Evolutionary conservation across 2,113 vertebrate species (phyloP), one percentile per base, ranked within the genome.

Genomic region (Ellobius talpinus): DNA sequence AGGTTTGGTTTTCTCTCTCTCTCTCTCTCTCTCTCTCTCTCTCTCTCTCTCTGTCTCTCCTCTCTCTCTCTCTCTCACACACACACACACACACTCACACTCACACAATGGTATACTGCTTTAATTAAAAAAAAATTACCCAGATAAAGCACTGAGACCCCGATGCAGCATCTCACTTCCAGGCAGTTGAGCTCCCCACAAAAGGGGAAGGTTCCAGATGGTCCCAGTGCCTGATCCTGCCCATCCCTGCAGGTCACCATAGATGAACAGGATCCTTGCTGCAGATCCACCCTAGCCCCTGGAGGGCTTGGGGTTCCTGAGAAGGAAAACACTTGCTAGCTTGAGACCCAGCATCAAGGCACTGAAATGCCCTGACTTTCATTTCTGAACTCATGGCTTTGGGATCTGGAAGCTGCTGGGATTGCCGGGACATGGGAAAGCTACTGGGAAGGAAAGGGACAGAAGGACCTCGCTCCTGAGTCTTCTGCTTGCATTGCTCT

Each of bases 121-220:
- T 91, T 95, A 47, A 23, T 87, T 91, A 79, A 90, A 16, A 33
- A 90, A 94, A 91, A 92, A 24, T 29, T 79, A 96, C 72, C 79
- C 61, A 77, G 45, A 81, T 55, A 90, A 96, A 94, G 93, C 70
- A 33, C 16, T 8, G 1, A 6, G 52, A 21, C 31, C 19, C 79
- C 39, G 45, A 19, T 76, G 47, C 65, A 72, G 55, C 33, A 3
- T 47, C 76, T 88, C 1, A 29, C 52, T 36, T 85, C 39, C 24
- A 21, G 2, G 23, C 33, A 61, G 9, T 61, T 10, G n/a, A 72
- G 45, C n/a, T 23, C 52, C 39, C 52, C 6, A 24, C 26, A 16
- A 31, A 90, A 76, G 50, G 45, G 36, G 5, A 5, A 5, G 66
- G 39, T 17, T 0, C 36, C 24, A 52, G 50, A 12, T 3, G 5